Evolutionary conservation across 2,113 vertebrate genomes (phyloP).

Genomic region (Apteryx owenii): DNA sequence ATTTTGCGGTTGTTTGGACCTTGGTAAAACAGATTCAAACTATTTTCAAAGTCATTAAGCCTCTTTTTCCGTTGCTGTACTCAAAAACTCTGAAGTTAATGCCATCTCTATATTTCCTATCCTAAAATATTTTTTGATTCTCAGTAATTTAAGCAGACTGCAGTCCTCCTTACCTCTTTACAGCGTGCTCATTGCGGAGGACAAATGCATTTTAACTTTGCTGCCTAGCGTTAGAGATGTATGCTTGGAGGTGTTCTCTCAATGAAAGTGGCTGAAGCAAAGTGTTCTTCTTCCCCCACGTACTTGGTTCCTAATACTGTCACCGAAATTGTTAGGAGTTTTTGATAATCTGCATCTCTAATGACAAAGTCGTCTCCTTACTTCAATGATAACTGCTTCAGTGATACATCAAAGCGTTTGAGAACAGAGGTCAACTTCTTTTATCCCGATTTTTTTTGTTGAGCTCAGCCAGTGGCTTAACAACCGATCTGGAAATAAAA

Average conservation of each 20-base stretch:
- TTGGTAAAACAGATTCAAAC: background rate
- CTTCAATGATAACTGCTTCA: slow-evolving; percentile 33
- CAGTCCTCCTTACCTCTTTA: background rate
- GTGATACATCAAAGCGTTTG: slow-evolving; percentile 29
- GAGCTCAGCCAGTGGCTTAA: slow-evolving; percentile 10
- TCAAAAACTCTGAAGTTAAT: background rate
- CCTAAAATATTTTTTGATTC: slow-evolving; percentile 14
- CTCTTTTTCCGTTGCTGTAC: background rate
- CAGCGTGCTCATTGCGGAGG: background rate
- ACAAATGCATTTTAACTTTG: background rate
- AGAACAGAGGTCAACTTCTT: background rate
- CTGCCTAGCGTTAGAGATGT: background rate
- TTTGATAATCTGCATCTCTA: slow-evolving; percentile 44
- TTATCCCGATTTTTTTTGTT: background rate
- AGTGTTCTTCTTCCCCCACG: background rate
- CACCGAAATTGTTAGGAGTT: background rate
- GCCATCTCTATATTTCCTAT: background rate
- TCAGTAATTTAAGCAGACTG: slow-evolving; percentile 44
- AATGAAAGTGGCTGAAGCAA: background rate
- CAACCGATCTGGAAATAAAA: background rate
- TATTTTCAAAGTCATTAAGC: background rate
- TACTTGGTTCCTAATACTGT: background rate
- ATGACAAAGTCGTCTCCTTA: slow-evolving; percentile 6
- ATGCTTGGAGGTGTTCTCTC: background rate
- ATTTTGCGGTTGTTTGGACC: background rate